A percentile compares a stretch with the other conserved stretches of the same genome.
These are phyloP conservation scores for Shargacucullia verbasci DNA, from an alignment of 2,888 invertebrate species.

Conservation along the genomic window DNA sequence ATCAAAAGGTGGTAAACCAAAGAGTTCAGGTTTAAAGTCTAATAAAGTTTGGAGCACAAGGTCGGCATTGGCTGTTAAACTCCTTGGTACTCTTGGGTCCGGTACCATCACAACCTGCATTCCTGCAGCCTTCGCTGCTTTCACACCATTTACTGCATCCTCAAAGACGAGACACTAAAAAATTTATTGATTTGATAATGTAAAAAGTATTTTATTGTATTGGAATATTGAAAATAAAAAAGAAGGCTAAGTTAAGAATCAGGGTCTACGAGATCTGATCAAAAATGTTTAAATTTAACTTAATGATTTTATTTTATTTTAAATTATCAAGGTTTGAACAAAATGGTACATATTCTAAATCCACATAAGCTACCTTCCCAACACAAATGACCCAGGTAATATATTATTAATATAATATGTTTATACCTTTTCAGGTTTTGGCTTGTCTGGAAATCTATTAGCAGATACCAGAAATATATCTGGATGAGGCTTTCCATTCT, in stretches of 20 bases:
- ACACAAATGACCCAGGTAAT: too few species aligned
- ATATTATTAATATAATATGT: background rate
- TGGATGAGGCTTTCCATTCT: constrained; percentile 95
- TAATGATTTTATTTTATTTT: too few species aligned
- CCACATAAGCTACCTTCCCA: too few species aligned
- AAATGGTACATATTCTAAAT: too few species aligned
- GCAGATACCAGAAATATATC: constrained; percentile 95
- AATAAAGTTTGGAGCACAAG: constrained; percentile 92
- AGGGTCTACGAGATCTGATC: too few species aligned
- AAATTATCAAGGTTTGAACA: too few species aligned
- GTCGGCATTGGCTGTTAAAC: constrained; percentile 88
- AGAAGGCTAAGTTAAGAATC: too few species aligned
- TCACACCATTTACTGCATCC: constrained; percentile 96
- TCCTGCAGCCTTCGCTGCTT: constrained; percentile 93
- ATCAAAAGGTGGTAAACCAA: constrained; percentile 93
- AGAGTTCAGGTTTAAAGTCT: constrained; percentile 94
- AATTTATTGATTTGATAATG: background rate
- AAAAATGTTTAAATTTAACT: too few species aligned
- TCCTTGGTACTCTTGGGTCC: constrained; percentile 82
- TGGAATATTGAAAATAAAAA: too few species aligned
- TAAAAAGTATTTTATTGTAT: background rate
- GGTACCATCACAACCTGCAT: constrained; percentile 97
- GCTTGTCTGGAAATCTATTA: constrained; percentile 91
- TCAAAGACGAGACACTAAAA: constrained; percentile 95
- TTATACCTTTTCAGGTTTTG: constrained; percentile 87